Conservation (phyloP, 2,888 invertebrate genomes). For the Plagodis pulveraria region DNA sequence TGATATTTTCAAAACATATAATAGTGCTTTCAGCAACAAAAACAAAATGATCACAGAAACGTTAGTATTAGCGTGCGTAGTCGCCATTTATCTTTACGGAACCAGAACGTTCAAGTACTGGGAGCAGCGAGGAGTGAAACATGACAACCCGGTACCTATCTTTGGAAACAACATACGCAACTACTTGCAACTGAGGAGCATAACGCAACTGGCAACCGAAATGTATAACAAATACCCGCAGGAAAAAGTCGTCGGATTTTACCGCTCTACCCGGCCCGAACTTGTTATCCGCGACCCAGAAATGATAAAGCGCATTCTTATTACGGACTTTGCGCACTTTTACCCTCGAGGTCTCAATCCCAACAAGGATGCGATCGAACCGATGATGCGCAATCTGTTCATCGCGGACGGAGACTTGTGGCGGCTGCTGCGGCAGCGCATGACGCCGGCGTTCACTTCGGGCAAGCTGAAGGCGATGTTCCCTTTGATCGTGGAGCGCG, state of each 20-base stretch:
- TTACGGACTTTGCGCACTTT: conserved; percentile 61
- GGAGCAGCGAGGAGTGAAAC: conserved; percentile 15
- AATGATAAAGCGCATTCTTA: neutral
- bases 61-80: neutral
- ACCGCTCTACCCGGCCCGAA: conserved; percentile 23
- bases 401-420: conserved; percentile 64
- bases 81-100: conserved; percentile 28
- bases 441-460: conserved; percentile 63
- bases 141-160: conserved; percentile 1
- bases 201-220: neutral
- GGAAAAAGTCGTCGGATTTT: conserved; percentile 22
- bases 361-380: conserved; percentile 47
- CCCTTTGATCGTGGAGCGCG: conserved; percentile 61
- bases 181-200: neutral
- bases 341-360: conserved; percentile 54
- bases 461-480: conserved; percentile 66
- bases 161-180: neutral
- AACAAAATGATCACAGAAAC: neutral
- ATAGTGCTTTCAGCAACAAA: too few relatives aligned
- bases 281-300: conserved; percentile 31
- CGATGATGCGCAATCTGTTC: conserved; percentile 60
- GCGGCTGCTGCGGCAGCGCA: conserved; percentile 62
- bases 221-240: conserved; percentile 2
- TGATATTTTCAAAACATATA: too few relatives aligned
- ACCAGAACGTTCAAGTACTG: conserved; percentile 38